Evolutionary conservation across 2,113 vertebrate genomes (phyloP).

Genomic region (Myrmecobius fasciatus): DNA sequence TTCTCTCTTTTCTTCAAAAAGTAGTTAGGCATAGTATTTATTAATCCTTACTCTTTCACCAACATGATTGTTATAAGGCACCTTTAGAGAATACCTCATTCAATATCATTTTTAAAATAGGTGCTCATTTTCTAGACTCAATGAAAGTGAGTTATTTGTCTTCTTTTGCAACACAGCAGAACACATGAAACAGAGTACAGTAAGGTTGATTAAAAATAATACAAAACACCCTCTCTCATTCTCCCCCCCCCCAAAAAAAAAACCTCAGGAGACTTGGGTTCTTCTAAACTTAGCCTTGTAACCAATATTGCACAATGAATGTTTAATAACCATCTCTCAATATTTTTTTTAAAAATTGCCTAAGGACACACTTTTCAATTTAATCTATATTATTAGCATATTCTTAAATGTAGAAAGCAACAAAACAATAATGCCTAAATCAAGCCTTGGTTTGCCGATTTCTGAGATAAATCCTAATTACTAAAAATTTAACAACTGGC

Average conservation of each 20-base stretch:
- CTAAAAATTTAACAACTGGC: not conserved
- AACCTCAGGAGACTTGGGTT: not conserved
- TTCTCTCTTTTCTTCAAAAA: not conserved
- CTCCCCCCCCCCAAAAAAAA: not conserved
- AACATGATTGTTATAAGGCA: not conserved
- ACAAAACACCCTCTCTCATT: not conserved
- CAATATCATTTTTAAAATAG: not conserved
- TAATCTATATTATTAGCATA: not conserved
- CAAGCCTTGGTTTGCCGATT: not conserved
- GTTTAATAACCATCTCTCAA: not conserved
- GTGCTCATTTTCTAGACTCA: not conserved
- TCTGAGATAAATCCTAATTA: not conserved
- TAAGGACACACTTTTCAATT: not conserved
- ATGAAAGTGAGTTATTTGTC: not conserved
- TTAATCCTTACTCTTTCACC: not conserved
- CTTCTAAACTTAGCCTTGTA: not conserved
- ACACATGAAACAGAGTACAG: not conserved
- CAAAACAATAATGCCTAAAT: not conserved
- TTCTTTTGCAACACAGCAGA: not conserved
- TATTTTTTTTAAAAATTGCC: not conserved
- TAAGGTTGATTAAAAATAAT: not conserved
- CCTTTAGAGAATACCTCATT: not conserved
- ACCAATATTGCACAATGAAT: not conserved
- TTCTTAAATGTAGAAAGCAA: too few relatives aligned
- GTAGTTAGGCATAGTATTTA: not conserved